These are phyloP conservation scores for Anthonomus grandis DNA, from an alignment of 1,140 invertebrate species.

Conservation along the genomic window DNA sequence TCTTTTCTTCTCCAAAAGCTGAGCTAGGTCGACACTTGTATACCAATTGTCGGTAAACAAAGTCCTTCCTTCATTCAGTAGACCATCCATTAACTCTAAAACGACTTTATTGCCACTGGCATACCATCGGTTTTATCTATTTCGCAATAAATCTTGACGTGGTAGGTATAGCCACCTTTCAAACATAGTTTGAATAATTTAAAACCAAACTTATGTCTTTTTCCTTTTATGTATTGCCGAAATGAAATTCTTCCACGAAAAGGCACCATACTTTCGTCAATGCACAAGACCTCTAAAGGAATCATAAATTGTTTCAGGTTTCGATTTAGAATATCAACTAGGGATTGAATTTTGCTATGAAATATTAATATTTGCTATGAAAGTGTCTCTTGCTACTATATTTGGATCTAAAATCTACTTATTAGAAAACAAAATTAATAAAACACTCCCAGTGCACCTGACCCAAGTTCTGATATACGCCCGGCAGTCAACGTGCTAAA, in stretches of 20 bases:
- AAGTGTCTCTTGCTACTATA: too few species aligned
- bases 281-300: constrained; percentile 19
- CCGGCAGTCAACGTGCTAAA: too few species aligned
- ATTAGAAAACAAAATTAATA: too few species aligned
- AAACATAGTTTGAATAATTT: constrained; percentile 44
- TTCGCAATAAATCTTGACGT: constrained; percentile 40
- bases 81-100: constrained; percentile 10
- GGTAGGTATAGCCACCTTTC: constrained; percentile 38
- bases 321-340: too few species aligned
- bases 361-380: too few species aligned
- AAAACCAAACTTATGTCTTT: constrained; percentile 31
- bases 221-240: constrained; percentile 8
- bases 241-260: constrained; percentile 32
- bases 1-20: too few species aligned
- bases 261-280: constrained; percentile 41
- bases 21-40: constrained; percentile 48
- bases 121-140: constrained; percentile 23
- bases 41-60: constrained; percentile 44
- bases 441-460: too few species aligned
- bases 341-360: too few species aligned
- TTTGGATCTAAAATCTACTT: too few species aligned
- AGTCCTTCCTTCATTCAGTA: constrained; percentile 19
- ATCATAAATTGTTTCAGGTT: too few species aligned
- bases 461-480: too few species aligned
- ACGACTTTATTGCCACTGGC: constrained; percentile 24